Conservation (phyloP, 2,888 invertebrate species). For the Campaea margaritaria region DNA sequence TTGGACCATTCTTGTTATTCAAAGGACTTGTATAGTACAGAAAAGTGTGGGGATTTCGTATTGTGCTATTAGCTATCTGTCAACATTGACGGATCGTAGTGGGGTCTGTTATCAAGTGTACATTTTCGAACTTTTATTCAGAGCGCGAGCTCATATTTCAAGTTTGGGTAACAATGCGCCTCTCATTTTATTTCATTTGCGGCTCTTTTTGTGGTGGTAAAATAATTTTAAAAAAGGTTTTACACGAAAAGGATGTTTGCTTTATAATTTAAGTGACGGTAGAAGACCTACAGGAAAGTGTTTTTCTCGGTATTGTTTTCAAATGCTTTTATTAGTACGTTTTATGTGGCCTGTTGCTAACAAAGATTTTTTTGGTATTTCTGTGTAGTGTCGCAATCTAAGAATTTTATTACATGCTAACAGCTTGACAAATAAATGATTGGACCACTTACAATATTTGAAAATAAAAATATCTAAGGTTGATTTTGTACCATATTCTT, state of each 20-base stretch:
- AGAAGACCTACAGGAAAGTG: background rate
- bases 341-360: no score
- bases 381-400: no score
- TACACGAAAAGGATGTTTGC: conserved; percentile 15
- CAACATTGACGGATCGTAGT: conserved; percentile 47
- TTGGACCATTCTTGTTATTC: conserved; percentile 43
- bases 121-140: conserved; percentile 52
- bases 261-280: conserved; percentile 15
- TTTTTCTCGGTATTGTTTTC: background rate
- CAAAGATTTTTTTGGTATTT: no score
- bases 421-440: no score
- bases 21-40: conserved; percentile 39
- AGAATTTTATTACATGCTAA: no score
- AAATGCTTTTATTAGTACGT: background rate
- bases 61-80: conserved; percentile 39
- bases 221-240: conserved; percentile 30
- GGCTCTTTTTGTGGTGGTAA: conserved; percentile 40
- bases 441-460: no score
- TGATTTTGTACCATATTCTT: no score
- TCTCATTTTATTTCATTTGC: conserved; percentile 50
- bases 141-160: conserved; percentile 55
- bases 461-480: no score
- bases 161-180: conserved; percentile 50
- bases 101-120: conserved; percentile 48
- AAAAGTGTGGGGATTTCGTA: conserved; percentile 33